Conservation (phyloP, 2,888 invertebrate species). For the Matsumyia berberina region DNA sequence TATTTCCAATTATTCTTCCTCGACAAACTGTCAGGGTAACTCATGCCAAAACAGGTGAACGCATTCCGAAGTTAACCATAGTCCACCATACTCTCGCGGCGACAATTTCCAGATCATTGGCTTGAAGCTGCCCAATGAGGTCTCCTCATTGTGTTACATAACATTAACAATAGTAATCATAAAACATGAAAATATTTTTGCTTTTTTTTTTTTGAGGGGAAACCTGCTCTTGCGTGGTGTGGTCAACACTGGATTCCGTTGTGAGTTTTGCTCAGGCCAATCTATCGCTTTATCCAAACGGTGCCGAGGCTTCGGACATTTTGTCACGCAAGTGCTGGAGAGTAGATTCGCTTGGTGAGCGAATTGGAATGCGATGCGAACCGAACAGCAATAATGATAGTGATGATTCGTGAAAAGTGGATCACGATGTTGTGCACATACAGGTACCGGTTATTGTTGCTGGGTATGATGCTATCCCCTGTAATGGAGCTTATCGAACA, state of each 20-base stretch:
- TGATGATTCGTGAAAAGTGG: slow-evolving; percentile 76
- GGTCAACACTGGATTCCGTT: slow-evolving; percentile 61
- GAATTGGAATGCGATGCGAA: slow-evolving; percentile 69
- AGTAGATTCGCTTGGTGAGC: slow-evolving; percentile 59
- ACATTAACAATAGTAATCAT: slow-evolving; percentile 64
- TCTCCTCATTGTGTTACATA: slow-evolving; percentile 49
- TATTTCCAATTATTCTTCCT: slow-evolving; percentile 36
- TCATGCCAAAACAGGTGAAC: slow-evolving; percentile 64
- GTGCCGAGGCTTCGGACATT: slow-evolving; percentile 51
- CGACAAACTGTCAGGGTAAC: slow-evolving; percentile 24
- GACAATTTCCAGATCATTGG: slow-evolving; percentile 73
- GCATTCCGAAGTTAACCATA: slow-evolving; percentile 58
- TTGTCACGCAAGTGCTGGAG: slow-evolving; percentile 70
- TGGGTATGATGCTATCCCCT: slow-evolving; percentile 57
- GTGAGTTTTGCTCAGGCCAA: slow-evolving; percentile 35
- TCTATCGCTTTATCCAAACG: slow-evolving; percentile 28
- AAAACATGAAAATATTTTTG: too few relatives aligned
- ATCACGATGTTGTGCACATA: slow-evolving; percentile 58
- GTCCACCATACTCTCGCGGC: slow-evolving; percentile 53
- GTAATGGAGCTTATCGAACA: slow-evolving; percentile 68
- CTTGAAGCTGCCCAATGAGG: slow-evolving; percentile 15
- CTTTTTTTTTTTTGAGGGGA: slow-evolving; percentile 16
- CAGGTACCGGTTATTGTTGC: slow-evolving; percentile 64
- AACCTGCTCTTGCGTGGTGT: slow-evolving; percentile 30
- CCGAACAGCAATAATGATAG: slow-evolving; percentile 71